Evolutionary conservation across 2,113 vertebrate species (phyloP), one percentile per base, ranked within the genome.

Genomic region (Charadrius vociferus): DNA sequence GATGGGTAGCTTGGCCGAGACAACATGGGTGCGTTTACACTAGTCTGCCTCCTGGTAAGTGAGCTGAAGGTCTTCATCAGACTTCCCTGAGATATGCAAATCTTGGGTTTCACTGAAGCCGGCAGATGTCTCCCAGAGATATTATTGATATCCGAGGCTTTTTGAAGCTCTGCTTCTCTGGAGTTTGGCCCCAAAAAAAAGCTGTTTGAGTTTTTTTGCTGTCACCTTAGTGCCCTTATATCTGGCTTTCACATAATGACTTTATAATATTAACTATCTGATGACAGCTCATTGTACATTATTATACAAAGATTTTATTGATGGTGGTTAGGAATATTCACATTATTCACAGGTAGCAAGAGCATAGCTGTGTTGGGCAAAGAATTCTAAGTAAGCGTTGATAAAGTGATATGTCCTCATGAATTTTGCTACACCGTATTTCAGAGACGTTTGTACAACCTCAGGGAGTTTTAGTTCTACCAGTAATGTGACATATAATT

Each of bases 21-120:
- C 30, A 86, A 30, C 29, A 41, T 0, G 0, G 43, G 73, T 5
- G 2, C 0, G 0, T 93, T 89, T 62, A 81, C 29, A 22, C 27
- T 73, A 20, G 14, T 68, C 41, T 94, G 41, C 52, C 34, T 86
- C 23, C 29, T 84, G 4, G 0, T 41, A 78, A 88, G 47, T n/a
- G 29, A 94, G 41, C 12, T 77, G 56, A 92, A 86, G 41, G 37
- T 85, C 41, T 75, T 81, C 41, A 5, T n/a, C 65, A 61, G 85
- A 53, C 27, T 77, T 88, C 30, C 80, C 26, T 49, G 27, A 83
- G 43, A 45, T 45, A n/a, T 88, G 24, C 5, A 81, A 29, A 32
- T 78, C 80, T 70, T 92, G 72, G 4, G 5, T 78, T 59, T 83
- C 2, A 1, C 34, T 86, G 59, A 95, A 91, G 47, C n/a, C 74